Conservation (phyloP, 1,140 invertebrate genomes). For the Drosophila paulistorum region DNA sequence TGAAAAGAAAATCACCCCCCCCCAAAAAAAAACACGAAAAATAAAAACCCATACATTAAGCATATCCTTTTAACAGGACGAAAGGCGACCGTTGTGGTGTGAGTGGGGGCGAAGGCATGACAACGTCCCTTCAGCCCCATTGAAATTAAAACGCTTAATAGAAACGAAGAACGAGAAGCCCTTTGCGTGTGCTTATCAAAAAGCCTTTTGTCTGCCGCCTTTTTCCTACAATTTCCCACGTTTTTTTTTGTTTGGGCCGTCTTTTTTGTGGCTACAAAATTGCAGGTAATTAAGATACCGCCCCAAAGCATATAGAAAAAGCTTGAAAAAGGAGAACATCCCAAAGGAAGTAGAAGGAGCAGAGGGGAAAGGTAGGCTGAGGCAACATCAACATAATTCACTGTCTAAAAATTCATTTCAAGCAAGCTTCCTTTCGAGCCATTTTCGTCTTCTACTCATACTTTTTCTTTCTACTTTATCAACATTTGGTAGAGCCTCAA, state of each 20-base stretch:
- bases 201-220: slow-evolving; percentile 31
- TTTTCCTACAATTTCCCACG: slow-evolving; percentile 29
- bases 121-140: slow-evolving; percentile 27
- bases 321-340: not conserved
- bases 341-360: not conserved
- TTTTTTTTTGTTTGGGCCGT: slow-evolving; percentile 29
- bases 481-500: not conserved
- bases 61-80: slow-evolving; percentile 40
- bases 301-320: slow-evolving; percentile 15
- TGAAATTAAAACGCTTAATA: slow-evolving; percentile 76
- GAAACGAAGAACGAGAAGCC: not conserved
- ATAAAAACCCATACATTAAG: slow-evolving; percentile 55
- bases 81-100: not conserved
- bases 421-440: slow-evolving; percentile 53
- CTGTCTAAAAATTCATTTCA: slow-evolving; percentile 69
- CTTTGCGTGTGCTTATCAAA: slow-evolving; percentile 27
- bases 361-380: not conserved
- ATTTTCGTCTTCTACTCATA: slow-evolving; percentile 18
- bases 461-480: not conserved
- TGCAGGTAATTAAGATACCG: slow-evolving; percentile 74
- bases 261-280: slow-evolving; percentile 66
- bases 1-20: not conserved
- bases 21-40: slow-evolving; percentile 10
- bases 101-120: slow-evolving; percentile 31
- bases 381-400: slow-evolving; percentile 63